Percentiles rank a stretch among this genome's conserved stretches.
Evolutionary conservation across 2,113 vertebrate genomes (phyloP).

Genomic region (Salminus brasiliensis): DNA sequence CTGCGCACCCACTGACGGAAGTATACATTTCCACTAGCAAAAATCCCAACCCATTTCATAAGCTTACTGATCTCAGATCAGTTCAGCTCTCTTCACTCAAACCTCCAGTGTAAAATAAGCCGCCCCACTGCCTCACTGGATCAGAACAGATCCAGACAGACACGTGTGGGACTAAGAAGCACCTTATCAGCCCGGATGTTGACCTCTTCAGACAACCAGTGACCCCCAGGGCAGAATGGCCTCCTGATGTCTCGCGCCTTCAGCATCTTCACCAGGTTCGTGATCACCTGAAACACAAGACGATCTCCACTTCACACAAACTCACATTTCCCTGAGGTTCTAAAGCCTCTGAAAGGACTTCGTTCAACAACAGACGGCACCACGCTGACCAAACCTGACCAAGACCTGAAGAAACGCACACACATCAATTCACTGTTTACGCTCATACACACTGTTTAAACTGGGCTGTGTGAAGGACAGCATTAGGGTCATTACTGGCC

Average conservation of each 20-base stretch:
- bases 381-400: neutral
- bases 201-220: slow-evolving; percentile 96
- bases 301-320: too few species aligned
- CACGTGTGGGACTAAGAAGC: too few species aligned
- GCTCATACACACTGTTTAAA: neutral
- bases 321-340: too few species aligned
- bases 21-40: too few species aligned
- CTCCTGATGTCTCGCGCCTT: slow-evolving; percentile 94
- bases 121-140: too few species aligned
- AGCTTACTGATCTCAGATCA: too few species aligned
- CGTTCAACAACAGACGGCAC: too few species aligned
- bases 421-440: neutral
- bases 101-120: neutral
- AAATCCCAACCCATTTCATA: too few species aligned
- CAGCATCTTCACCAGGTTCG: slow-evolving; percentile 98
- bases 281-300: slow-evolving; percentile 85
- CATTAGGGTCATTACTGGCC: slow-evolving; percentile 64
- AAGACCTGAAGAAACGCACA: neutral
- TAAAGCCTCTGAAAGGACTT: too few species aligned
- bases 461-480: neutral
- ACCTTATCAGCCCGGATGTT: slow-evolving; percentile 98
- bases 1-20: too few species aligned
- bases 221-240: slow-evolving; percentile 92
- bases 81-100: neutral
- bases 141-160: too few species aligned